Percentiles rank a stretch among this genome's conserved stretches.
Conservation (phyloP, 2,888 invertebrate species). For the Auanema freiburgensis region DNA sequence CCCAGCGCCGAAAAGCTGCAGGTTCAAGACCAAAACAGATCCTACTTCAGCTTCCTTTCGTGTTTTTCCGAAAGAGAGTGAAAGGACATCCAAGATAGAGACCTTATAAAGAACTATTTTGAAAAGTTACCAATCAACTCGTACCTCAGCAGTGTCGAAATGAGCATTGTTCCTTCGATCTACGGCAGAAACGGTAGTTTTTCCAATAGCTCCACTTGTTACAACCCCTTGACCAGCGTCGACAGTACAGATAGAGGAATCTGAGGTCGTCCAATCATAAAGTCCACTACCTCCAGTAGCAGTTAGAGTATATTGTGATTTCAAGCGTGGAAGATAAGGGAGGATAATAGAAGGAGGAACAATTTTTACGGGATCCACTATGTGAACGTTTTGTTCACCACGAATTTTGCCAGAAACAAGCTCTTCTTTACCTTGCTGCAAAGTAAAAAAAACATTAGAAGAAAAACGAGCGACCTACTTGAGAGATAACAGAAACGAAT, state of each 20-base stretch:
- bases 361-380: constrained; percentile 48
- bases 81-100: constrained; percentile 40
- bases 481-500: constrained; percentile 35
- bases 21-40: constrained; percentile 39
- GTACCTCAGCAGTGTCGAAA: constrained; percentile 28
- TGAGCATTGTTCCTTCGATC: constrained; percentile 47
- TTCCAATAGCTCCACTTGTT: constrained; percentile 37
- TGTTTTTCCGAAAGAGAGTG: constrained; percentile 48
- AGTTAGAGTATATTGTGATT: too few relatives aligned
- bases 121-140: not conserved
- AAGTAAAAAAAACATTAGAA: too few relatives aligned
- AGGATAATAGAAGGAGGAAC: constrained; percentile 44
- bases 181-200: constrained; percentile 35
- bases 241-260: constrained; percentile 37
- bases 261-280: constrained; percentile 41
- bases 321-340: constrained; percentile 29
- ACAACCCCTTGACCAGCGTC: constrained; percentile 40
- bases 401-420: constrained; percentile 29
- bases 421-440: constrained; percentile 32
- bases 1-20: constrained; percentile 34
- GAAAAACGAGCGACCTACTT: constrained; percentile 20
- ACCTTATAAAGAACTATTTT: constrained; percentile 25
- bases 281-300: constrained; percentile 53
- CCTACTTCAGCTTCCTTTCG: constrained; percentile 52
- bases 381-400: constrained; percentile 46